A percentile compares a stretch with the other conserved stretches of the same genome.
Evolutionary conservation across 2,113 vertebrate genomes (phyloP).

Genomic region (Myotis davidii): DNA sequence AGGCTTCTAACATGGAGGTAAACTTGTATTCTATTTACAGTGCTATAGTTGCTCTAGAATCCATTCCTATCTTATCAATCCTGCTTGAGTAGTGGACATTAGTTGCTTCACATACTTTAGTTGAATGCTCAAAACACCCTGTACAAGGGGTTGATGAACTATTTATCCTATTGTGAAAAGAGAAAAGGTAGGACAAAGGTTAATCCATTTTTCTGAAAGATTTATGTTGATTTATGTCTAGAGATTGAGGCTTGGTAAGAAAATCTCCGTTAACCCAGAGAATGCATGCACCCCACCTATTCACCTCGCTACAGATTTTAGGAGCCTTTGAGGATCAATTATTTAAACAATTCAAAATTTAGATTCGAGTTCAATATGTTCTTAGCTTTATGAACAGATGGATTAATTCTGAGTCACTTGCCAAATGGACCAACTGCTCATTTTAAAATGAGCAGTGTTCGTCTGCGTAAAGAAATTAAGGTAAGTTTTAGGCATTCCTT

Average conservation of each 20-base stretch:
- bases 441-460: constrained; percentile 96
- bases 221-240: background rate
- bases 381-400: constrained; percentile 91
- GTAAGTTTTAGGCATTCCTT: constrained; percentile 79
- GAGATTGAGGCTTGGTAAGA: background rate
- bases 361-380: constrained; percentile 50
- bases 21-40: background rate
- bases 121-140: background rate
- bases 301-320: constrained; percentile 19
- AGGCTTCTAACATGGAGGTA: background rate
- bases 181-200: background rate
- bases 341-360: constrained; percentile 12
- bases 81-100: background rate
- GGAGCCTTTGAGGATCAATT: background rate
- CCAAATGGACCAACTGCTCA: constrained; percentile 97
- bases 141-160: background rate
- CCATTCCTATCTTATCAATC: background rate
- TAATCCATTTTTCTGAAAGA: constrained; percentile 3
- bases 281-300: background rate
- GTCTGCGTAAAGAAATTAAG: constrained; percentile 97
- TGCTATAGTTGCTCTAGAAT: background rate
- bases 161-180: background rate
- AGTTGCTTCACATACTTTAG: background rate
- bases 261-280: background rate
- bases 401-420: constrained; percentile 96